phyloP scores from a whole-genome alignment of 2,797 vertebrate species.

The Margarornis squamiger region DNA sequence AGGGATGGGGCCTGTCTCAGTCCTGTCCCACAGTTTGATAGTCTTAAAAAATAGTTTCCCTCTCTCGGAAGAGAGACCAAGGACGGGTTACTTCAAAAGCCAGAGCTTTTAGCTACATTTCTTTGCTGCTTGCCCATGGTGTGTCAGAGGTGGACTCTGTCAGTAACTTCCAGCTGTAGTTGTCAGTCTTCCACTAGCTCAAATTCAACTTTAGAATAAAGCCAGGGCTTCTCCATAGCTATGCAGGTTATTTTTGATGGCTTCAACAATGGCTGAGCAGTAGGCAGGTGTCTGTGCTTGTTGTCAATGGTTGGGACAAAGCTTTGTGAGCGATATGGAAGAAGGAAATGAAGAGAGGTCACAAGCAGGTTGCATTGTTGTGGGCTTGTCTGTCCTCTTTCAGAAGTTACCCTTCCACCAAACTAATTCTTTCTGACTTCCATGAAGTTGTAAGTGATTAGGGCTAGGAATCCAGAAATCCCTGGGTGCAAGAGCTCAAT shows the following conservation, averaged over 20 bases:
- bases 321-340: background rate
- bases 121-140: background rate
- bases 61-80: background rate
- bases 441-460: background rate
- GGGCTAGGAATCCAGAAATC: constrained; percentile 36
- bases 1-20: background rate
- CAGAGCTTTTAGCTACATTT: background rate
- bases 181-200: background rate
- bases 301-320: background rate
- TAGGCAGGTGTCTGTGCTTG: background rate
- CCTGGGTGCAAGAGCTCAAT: background rate
- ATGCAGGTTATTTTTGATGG: constrained; percentile 17
- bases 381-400: background rate
- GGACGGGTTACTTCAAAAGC: background rate
- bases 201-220: background rate
- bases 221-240: background rate
- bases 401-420: background rate
- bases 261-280: background rate
- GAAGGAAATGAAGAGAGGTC: background rate
- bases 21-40: background rate
- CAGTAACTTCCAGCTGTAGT: background rate
- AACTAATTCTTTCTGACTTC: constrained; percentile 16
- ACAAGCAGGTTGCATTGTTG: background rate
- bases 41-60: background rate
- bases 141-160: background rate